phyloP scores from a whole-genome alignment of 2,797 vertebrate species.

The Macroramphosus scolopax region DNA sequence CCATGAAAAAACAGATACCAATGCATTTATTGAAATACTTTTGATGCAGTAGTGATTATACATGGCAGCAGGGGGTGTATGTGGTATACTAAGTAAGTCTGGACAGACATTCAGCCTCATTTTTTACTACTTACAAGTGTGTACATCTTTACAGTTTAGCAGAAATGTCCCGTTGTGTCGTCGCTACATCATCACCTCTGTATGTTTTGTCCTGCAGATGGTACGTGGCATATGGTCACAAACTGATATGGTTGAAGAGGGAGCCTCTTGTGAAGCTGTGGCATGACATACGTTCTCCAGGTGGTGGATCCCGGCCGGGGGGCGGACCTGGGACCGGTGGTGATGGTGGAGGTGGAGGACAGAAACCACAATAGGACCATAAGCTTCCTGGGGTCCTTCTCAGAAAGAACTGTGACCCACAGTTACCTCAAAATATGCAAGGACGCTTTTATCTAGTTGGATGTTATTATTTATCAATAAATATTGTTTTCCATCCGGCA shows the following conservation, averaged over 20 bases:
- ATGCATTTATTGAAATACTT: too few relatives aligned
- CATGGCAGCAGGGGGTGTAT: too few relatives aligned
- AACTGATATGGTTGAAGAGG: slow-evolving; percentile 89
- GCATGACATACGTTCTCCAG: slow-evolving; percentile 84
- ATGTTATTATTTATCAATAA: slow-evolving; percentile 20
- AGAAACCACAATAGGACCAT: slow-evolving; percentile 19
- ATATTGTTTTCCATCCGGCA: slow-evolving; percentile 23
- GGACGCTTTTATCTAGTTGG: slow-evolving; percentile 19
- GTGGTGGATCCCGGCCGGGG: slow-evolving; percentile 52
- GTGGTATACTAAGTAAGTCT: too few relatives aligned
- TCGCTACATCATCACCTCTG: neutral
- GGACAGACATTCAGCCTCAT: too few relatives aligned
- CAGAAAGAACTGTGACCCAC: neutral
- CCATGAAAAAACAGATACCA: too few relatives aligned
- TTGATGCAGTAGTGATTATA: too few relatives aligned
- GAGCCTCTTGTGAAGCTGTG: slow-evolving; percentile 89
- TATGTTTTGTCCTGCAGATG: slow-evolving; percentile 72
- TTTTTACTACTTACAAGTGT: too few relatives aligned
- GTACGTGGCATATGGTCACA: slow-evolving; percentile 85
- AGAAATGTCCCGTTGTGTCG: neutral
- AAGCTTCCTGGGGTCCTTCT: neutral
- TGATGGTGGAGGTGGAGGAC: slow-evolving; percentile 13
- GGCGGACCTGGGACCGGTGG: slow-evolving; percentile 26
- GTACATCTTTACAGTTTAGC: too few relatives aligned
- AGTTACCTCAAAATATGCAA: slow-evolving; percentile 25